Evolutionary conservation across 2,113 vertebrate genomes (phyloP), one percentile per base, ranked within the genome.

Genomic region (Lophotis ruficrista): DNA sequence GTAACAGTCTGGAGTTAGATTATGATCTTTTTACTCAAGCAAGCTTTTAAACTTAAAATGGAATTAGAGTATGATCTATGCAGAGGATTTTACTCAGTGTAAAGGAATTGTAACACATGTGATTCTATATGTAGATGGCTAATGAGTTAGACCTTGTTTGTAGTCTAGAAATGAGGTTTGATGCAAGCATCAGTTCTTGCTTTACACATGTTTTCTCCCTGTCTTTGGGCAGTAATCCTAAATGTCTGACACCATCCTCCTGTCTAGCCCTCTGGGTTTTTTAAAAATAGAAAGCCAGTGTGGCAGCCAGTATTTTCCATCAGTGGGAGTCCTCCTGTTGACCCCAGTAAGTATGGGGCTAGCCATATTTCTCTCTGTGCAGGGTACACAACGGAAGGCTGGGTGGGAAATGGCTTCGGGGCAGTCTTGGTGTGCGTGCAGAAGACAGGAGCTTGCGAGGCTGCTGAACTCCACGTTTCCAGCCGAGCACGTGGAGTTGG

Each of bases 381-480:
- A 37, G 4, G 6, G 9, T 35, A 50, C 35, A 24, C 19, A 66
- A 30, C 47, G 47, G 15, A 65, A 50, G 4, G 9, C 35, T 77
- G n/a, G 5, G 24, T 56, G 23, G 38, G n/a, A 81, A 84, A 51
- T 9, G 15, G 33, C 10, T 90, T 62, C 25, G 9, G 62, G 50
- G 51, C 11, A 81, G 31, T 58, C 12, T 50, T 71, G 60, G 28
- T 30, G 23, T 4, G 10, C 10, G 13, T 0, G 0, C 3, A 17
- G 21, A 68, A 35, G 17, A 56, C 33, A 38, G 23, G 51, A 70
- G 19, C 14, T 65, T 58, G 18, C 3, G 6, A 76, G 25, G 31
- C n/a, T 66, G 35, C 19, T 60, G 68, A 71, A 30, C 22, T 19
- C 23, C 8, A 1, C 43, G 4, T 38, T 77, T 83, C 51, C 51